Evolutionary conservation across 2,797 vertebrate species (phyloP).

Genomic region (Ceryle rudis): DNA sequence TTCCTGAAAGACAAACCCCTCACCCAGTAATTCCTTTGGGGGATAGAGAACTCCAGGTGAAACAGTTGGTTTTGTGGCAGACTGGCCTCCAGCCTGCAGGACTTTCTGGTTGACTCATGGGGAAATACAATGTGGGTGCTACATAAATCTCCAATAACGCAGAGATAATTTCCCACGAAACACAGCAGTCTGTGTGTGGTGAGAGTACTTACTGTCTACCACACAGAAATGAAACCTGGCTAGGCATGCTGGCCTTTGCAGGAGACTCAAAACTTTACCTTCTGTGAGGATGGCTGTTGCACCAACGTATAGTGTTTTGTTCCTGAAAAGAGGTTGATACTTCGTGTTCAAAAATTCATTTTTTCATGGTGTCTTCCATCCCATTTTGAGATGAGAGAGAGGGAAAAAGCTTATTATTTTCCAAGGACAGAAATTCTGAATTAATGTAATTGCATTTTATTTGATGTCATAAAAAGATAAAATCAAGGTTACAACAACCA

Average conservation of each 20-base stretch:
- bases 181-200: neutral
- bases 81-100: neutral
- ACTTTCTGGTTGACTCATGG: neutral
- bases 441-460: neutral
- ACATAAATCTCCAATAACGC: neutral
- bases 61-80: neutral
- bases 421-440: neutral
- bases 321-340: neutral
- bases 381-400: neutral
- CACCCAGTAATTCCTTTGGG: neutral
- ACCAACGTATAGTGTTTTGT: neutral
- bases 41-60: neutral
- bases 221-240: neutral
- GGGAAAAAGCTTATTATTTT: neutral
- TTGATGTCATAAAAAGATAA: neutral
- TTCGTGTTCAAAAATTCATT: neutral
- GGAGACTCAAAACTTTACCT: neutral
- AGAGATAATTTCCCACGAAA: neutral
- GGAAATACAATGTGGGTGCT: neutral
- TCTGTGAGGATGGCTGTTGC: fast-evolving
- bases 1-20: neutral
- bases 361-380: neutral
- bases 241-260: neutral
- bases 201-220: neutral
- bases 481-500: neutral